Percentiles rank a stretch among this genome's conserved stretches.
phyloP scores from a whole-genome alignment of 2,888 invertebrate species.

The Fabriciana adippe region DNA sequence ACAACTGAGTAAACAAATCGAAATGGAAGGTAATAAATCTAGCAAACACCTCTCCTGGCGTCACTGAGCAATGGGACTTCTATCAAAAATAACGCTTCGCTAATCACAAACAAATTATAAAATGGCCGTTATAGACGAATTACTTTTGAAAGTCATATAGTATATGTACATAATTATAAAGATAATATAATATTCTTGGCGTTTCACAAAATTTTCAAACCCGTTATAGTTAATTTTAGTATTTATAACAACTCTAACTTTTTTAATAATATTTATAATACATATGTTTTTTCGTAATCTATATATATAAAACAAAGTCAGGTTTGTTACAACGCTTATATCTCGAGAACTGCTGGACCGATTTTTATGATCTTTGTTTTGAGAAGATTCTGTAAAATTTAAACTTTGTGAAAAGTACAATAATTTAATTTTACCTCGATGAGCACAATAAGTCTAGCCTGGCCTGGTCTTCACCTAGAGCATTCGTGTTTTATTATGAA shows the following conservation, averaged over 20 bases:
- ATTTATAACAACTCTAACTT: no score
- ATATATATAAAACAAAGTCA: no score
- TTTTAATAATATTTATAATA: no score
- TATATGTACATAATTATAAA: no score
- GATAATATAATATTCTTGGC: no score
- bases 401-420: not conserved
- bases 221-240: no score
- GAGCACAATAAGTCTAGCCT: not conserved
- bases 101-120: slow-evolving; percentile 42
- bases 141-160: not conserved
- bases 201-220: no score
- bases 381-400: not conserved
- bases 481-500: not conserved
- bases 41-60: slow-evolving; percentile 77
- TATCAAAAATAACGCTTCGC: slow-evolving; percentile 55
- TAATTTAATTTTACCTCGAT: slow-evolving; percentile 1
- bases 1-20: slow-evolving; percentile 83
- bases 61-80: slow-evolving; percentile 58
- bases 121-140: slow-evolving; percentile 25
- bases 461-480: not conserved
- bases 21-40: slow-evolving; percentile 81
- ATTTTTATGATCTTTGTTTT: no score
- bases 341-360: no score
- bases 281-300: no score
- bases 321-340: no score